Evolutionary conservation across 2,113 vertebrate genomes (phyloP).

Genomic region (Carlito syrichta): DNA sequence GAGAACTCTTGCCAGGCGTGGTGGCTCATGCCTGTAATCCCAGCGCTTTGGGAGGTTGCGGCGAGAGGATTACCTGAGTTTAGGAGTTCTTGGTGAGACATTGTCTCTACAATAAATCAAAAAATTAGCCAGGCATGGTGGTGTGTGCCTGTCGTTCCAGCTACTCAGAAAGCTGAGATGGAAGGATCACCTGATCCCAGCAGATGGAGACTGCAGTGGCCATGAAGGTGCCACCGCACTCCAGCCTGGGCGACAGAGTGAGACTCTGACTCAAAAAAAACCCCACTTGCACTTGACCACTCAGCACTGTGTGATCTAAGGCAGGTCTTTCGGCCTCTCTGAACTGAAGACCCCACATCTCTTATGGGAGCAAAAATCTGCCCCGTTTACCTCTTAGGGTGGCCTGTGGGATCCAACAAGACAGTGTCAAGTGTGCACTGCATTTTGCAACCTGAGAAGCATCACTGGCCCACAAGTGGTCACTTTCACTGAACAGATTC

Average conservation of each 20-base stretch:
- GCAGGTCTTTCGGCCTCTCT: background rate
- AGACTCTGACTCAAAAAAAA: background rate
- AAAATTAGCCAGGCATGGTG: background rate
- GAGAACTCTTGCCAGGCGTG: background rate
- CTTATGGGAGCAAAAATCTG: too few species aligned
- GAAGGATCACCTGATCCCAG: background rate
- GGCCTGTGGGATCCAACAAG: background rate
- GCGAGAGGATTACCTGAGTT: background rate
- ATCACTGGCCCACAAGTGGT: too few species aligned
- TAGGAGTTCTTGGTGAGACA: background rate
- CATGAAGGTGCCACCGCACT: background rate
- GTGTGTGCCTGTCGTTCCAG: background rate
- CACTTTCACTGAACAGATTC: background rate
- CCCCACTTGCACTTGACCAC: too few species aligned
- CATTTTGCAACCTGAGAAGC: background rate
- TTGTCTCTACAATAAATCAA: too few species aligned
- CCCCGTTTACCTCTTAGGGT: background rate
- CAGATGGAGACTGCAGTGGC: background rate
- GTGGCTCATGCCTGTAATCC: background rate
- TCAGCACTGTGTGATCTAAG: background rate
- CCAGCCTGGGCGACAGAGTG: background rate
- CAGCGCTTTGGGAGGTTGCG: background rate
- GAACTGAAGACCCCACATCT: background rate
- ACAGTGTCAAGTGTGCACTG: rapidly evolving
- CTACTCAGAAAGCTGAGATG: background rate